Evolutionary conservation across 2,113 vertebrate genomes (phyloP), one percentile per base, ranked within the genome.

Genomic region (Holacanthus passer): DNA sequence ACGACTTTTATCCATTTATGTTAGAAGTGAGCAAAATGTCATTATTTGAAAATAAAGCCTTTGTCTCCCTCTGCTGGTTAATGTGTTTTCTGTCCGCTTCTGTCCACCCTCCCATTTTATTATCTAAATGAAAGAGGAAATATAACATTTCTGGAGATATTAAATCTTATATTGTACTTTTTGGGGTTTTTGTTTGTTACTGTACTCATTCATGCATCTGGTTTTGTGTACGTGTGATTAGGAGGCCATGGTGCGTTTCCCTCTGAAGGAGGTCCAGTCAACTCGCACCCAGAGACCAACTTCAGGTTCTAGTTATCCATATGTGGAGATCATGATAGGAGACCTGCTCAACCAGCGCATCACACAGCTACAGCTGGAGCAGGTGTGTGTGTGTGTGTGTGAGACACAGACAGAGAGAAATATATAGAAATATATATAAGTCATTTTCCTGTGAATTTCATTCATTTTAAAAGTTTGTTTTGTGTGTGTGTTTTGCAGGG

Each of bases 351-450:
- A 96, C 32, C 97, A 96, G 87, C 92, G 94, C 27, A 94, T 97
- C 90, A 96, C 96, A 59, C 98, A 99, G 91, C 95, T 99, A 63
- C 98, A 99, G 85, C 95, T 99, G 58, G 97, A 99, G 78, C 98
- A 99, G 97, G 98, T 99, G 27, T 11, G 56, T 84, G 53, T 77
- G 52, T 43, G 11, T 52, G 65, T 82, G 29, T 77, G 66, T 5
- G 45, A 78, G 52, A 73, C 1, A 20, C 20, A 67, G 14, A 58
- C 5, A 45, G 60, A 71, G 37, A 45, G 9, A 2, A 24, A 55
- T 56, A 65, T 19, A 22, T n/a, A 7, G n/a, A 1, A 78, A 29
- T 62, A 63, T 55, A 0, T 24, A 35, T 7, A 20, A 16, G 12
- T 39, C 8, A n/a, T 41, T 62, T 39, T 2, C 1, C 5, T 7